phyloP scores from a whole-genome alignment of 2,888 invertebrate species.

The Chydorus sphaericus region DNA sequence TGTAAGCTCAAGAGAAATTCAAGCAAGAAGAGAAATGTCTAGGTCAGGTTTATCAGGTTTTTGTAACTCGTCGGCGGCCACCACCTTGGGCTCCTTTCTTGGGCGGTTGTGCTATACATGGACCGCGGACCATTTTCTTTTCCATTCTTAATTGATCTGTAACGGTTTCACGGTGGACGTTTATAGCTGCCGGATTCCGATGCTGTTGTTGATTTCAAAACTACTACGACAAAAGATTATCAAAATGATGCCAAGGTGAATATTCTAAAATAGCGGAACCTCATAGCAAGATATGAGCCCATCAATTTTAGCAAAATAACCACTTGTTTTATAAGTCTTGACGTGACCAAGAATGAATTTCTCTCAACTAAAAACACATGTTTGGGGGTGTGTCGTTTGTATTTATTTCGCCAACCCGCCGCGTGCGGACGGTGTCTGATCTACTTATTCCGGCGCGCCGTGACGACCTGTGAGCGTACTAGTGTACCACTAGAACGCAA shows the following conservation, averaged over 20 bases:
- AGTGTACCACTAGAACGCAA: background rate
- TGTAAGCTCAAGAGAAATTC: background rate
- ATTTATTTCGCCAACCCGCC: background rate
- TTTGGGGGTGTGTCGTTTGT: background rate
- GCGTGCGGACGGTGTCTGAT: background rate
- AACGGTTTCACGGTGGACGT: background rate
- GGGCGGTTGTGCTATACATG: no score
- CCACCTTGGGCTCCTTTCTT: slow-evolving; percentile 8
- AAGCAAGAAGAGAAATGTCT: slow-evolving; percentile 3
- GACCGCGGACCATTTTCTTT: background rate
- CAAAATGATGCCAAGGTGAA: no score
- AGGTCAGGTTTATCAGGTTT: slow-evolving; percentile 3
- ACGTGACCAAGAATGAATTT: background rate
- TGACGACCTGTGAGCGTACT: no score
- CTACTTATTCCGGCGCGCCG: slow-evolving; percentile 1
- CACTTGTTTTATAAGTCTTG: background rate
- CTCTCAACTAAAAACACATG: background rate
- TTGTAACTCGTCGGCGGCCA: no score
- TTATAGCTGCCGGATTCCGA: background rate
- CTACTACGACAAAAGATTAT: no score
- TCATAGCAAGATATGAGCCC: background rate
- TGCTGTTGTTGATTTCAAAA: no score
- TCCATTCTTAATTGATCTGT: slow-evolving; percentile 2
- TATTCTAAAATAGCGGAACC: background rate
- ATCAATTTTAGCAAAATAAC: background rate